phyloP scores from a whole-genome alignment of 2,113 vertebrate genomes.

The Saguinus midas region DNA sequence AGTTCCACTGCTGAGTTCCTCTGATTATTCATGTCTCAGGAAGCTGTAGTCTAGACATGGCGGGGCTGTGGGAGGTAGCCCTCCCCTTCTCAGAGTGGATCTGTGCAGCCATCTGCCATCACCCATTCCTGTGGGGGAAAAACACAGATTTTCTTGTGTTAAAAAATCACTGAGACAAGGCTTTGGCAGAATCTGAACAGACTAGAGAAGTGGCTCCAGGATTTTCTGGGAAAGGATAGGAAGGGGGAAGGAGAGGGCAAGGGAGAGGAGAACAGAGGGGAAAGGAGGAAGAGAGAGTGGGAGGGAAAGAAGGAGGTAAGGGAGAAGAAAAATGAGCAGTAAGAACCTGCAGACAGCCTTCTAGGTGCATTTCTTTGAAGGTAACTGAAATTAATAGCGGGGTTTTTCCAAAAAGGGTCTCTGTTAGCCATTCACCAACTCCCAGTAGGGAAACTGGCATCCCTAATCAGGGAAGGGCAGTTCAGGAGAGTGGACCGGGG shows the following conservation, averaged over 20 bases:
- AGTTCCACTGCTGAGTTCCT: neutral
- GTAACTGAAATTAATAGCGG: neutral
- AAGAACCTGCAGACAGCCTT: neutral
- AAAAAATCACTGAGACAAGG: neutral
- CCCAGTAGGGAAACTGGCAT: neutral
- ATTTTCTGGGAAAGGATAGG: neutral
- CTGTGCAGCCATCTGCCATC: neutral
- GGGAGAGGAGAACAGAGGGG: neutral
- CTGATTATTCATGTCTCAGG: neutral
- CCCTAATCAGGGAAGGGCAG: neutral
- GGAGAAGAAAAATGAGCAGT: neutral
- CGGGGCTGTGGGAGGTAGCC: neutral
- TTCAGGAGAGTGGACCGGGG: no score
- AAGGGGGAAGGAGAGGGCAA: neutral
- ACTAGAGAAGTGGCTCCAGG: neutral
- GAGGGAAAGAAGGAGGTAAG: neutral
- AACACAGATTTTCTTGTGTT: neutral
- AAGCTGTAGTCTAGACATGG: neutral
- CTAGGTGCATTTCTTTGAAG: neutral
- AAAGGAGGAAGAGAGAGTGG: no score
- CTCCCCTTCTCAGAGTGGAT: neutral
- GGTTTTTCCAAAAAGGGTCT: neutral
- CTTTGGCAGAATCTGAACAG: neutral
- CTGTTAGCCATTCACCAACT: neutral
- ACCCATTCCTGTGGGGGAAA: neutral